phyloP scores from a whole-genome alignment of 2,113 vertebrate genomes.

The Hyaena hyaena region DNA sequence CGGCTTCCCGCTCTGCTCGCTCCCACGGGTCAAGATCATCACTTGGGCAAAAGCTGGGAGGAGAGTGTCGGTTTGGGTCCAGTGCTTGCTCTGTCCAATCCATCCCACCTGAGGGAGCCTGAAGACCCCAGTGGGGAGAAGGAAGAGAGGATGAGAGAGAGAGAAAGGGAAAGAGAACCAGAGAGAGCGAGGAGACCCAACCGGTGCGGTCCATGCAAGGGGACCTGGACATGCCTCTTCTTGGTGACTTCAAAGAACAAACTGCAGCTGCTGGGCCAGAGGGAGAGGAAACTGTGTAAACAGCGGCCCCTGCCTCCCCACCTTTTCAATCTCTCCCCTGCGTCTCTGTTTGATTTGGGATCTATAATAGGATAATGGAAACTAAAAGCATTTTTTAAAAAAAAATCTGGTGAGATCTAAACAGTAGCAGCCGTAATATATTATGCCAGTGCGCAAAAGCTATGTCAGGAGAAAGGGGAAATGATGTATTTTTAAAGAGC shows the following conservation, averaged over 20 bases:
- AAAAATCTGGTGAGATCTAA: slow-evolving; percentile 70
- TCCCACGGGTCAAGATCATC: background rate
- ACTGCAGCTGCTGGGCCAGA: background rate
- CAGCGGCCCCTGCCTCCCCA: background rate
- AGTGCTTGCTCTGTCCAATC: background rate
- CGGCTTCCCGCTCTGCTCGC: background rate
- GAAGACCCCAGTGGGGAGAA: background rate
- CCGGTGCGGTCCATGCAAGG: accelerated
- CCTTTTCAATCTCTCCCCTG: background rate
- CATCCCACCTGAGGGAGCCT: background rate
- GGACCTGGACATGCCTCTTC: background rate
- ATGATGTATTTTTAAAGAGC: slow-evolving; percentile 84
- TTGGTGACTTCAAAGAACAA: background rate
- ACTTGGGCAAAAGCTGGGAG: background rate
- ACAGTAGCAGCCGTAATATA: slow-evolving; percentile 85
- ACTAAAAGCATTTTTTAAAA: slow-evolving; percentile 71
- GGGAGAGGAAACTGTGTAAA: background rate
- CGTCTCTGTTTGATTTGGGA: slow-evolving; percentile 59
- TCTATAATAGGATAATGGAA: slow-evolving; percentile 76
- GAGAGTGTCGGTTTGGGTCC: background rate
- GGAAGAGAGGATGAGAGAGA: background rate
- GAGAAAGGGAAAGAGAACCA: background rate
- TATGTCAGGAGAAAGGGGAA: slow-evolving; percentile 82
- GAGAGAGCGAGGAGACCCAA: background rate
- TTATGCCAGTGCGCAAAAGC: slow-evolving; percentile 71